These are phyloP conservation scores for Anisognathus igniventris DNA, from an alignment of 2,797 vertebrate genomes.

Conservation along the genomic window DNA sequence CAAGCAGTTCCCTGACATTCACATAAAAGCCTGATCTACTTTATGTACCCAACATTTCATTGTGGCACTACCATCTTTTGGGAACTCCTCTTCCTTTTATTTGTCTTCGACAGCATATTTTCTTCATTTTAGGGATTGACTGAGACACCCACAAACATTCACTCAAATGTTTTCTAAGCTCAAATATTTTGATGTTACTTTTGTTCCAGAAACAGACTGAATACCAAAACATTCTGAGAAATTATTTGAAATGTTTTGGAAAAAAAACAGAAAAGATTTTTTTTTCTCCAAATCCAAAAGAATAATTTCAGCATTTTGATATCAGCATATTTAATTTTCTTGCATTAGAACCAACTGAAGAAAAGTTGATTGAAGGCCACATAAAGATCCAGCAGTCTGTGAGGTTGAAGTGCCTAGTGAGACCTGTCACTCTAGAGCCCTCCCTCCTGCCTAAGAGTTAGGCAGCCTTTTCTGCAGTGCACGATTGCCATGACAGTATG, in stretches of 20 bases:
- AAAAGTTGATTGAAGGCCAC: background rate
- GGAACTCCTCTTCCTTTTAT: background rate
- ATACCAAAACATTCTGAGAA: background rate
- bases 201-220: background rate
- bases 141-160: background rate
- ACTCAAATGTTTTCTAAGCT: background rate
- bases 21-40: background rate
- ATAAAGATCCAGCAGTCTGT: background rate
- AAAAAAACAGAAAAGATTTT: accelerated
- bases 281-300: background rate
- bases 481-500: background rate
- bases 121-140: background rate
- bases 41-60: background rate
- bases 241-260: background rate
- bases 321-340: background rate
- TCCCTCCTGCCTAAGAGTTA: background rate
- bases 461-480: background rate
- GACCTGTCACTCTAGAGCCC: background rate
- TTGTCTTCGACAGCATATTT: background rate
- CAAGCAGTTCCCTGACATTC: background rate
- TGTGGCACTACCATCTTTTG: background rate
- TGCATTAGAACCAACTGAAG: background rate
- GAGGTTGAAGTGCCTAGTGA: background rate
- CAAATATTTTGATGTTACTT: background rate
- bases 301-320: background rate